These are phyloP conservation scores for Amblyjoppa fuscipennis DNA, from an alignment of 2,888 invertebrate genomes.

Conservation along the genomic window DNA sequence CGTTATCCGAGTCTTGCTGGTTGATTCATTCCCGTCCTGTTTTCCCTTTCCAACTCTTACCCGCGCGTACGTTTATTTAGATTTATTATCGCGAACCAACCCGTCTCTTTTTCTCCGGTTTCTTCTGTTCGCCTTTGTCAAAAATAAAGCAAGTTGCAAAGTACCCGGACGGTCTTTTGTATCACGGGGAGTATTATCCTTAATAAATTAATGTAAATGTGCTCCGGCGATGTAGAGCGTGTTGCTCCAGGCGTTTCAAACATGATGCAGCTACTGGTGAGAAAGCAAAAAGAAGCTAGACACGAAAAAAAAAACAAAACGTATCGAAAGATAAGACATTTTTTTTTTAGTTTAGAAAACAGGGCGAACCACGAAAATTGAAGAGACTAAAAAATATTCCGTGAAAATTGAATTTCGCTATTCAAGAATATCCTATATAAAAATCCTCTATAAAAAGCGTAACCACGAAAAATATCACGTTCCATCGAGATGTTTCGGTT, in stretches of 20 bases:
- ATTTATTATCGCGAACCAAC: conserved; percentile 27
- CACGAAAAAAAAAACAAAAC: neutral
- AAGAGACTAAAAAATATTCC: neutral
- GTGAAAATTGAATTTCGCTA: neutral
- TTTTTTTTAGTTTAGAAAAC: too few species aligned
- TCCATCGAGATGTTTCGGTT: neutral
- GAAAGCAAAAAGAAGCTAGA: neutral
- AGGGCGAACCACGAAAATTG: neutral
- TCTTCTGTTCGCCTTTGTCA: conserved; percentile 12
- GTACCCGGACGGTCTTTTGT: neutral
- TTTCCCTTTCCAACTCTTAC: neutral
- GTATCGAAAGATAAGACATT: too few species aligned
- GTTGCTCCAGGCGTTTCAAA: neutral
- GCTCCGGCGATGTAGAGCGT: neutral
- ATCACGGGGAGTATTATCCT: conserved; percentile 26
- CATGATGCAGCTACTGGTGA: conserved; percentile 1
- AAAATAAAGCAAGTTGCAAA: conserved; percentile 3
- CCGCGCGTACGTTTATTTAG: conserved; percentile 37
- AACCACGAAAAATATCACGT: neutral
- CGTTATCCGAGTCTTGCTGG: neutral
- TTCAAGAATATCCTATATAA: neutral
- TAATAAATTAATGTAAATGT: conserved; percentile 36
- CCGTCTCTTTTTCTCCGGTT: conserved; percentile 7
- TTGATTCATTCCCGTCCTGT: conserved; percentile 4
- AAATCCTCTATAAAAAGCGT: neutral